Conservation (phyloP, 2,113 vertebrate genomes). For the Lamprologus tigripictilis region DNA sequence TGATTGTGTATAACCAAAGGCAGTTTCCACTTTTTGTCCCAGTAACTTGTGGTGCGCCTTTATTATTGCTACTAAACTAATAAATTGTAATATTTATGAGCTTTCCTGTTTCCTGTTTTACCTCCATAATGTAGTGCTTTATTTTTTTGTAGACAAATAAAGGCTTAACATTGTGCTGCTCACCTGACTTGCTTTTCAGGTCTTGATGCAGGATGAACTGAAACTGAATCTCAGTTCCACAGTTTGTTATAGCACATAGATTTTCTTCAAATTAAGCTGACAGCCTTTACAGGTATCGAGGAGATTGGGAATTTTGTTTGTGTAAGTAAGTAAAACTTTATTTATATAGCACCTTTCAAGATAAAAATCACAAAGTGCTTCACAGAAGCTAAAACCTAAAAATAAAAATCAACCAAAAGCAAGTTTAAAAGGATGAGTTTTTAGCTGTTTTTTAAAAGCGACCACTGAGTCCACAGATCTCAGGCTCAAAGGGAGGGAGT, state of each 20-base stretch:
- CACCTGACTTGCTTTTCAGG: not conserved
- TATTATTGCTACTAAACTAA: not conserved
- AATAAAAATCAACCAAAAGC: no score
- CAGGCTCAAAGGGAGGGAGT: no score
- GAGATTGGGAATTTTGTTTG: not conserved
- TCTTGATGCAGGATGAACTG: not conserved
- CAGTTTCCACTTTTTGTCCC: not conserved
- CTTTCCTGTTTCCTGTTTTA: not conserved
- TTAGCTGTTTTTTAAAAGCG: no score
- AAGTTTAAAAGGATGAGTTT: no score
- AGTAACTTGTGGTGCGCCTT: not conserved
- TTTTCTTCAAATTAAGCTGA: not conserved
- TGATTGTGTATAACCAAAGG: not conserved
- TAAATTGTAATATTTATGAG: not conserved
- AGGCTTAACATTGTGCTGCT: not conserved
- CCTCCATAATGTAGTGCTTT: not conserved
- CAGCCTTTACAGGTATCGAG: not conserved
- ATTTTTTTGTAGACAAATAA: not conserved
- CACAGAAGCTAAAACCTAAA: no score
- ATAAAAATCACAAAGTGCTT: no score
- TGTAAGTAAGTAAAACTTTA: not conserved
- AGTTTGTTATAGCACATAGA: not conserved
- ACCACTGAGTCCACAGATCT: no score
- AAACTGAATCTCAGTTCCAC: not conserved
- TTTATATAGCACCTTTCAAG: no score